These are phyloP conservation scores for Drosophila hydei DNA, from an alignment of 1,140 invertebrate species.

Conservation along the genomic window DNA sequence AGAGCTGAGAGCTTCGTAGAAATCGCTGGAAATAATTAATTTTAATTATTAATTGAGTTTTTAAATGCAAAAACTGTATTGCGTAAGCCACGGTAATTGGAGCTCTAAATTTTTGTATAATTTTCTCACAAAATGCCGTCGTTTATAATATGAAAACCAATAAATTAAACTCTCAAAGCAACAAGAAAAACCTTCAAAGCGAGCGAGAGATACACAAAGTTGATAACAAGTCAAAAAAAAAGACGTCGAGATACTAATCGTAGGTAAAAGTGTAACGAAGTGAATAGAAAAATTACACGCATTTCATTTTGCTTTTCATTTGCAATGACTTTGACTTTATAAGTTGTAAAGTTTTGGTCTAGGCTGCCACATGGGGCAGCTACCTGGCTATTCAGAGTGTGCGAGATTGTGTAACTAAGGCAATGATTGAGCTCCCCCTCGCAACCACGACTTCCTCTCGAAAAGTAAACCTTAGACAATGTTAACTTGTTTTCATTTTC, in stretches of 20 bases:
- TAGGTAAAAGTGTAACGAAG: constrained; percentile 64
- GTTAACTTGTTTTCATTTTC: constrained; percentile 58
- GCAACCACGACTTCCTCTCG: not conserved
- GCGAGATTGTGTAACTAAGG: not conserved
- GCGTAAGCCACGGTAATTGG: too few species aligned
- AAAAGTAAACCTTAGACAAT: constrained; percentile 31
- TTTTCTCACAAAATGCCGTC: too few species aligned
- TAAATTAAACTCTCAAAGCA: constrained; percentile 27
- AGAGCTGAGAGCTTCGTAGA: not conserved
- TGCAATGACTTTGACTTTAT: constrained; percentile 63
- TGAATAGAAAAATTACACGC: constrained; percentile 62
- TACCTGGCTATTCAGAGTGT: not conserved
- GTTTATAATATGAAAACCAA: not conserved
- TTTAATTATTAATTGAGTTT: too few species aligned
- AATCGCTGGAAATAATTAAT: not conserved
- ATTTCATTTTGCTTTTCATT: constrained; percentile 48
- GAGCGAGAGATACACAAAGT: constrained; percentile 8
- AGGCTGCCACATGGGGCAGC: not conserved
- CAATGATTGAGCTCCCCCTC: not conserved
- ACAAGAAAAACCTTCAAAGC: constrained; percentile 23
- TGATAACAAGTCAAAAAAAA: constrained; percentile 38
- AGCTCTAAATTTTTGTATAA: too few species aligned
- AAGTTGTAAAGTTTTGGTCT: too few species aligned
- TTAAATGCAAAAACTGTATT: too few species aligned
- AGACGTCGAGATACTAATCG: constrained; percentile 22